A percentile compares a stretch with the other conserved stretches of the same genome.
phyloP scores from a whole-genome alignment of 2,888 invertebrate species.

The Amphipoea oculea region DNA sequence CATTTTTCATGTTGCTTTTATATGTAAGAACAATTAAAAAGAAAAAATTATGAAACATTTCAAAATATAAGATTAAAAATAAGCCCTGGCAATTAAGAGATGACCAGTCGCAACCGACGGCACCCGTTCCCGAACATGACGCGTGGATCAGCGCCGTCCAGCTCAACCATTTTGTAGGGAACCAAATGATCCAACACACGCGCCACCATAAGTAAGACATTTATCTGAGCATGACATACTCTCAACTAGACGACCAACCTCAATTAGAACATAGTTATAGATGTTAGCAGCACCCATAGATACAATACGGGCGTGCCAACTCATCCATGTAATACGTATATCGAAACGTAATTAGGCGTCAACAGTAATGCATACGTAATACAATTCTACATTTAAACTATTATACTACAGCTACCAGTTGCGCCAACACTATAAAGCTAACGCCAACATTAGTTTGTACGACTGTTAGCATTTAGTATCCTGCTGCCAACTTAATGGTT shows the following conservation, averaged over 20 bases:
- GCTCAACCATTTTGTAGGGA: no score
- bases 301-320: constrained; percentile 6
- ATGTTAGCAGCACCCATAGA: background rate
- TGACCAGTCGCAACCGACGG: no score
- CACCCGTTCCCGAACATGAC: no score
- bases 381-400: constrained; percentile 24
- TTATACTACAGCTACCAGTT: constrained; percentile 42
- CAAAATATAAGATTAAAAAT: no score
- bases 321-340: constrained; percentile 18
- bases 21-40: no score
- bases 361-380: constrained; percentile 8
- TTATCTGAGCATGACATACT: no score
- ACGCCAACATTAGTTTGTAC: constrained; percentile 37
- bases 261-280: background rate
- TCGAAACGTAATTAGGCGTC: constrained; percentile 32
- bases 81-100: no score
- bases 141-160: no score
- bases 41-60: no score
- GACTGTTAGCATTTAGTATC: constrained; percentile 32
- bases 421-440: constrained; percentile 36
- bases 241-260: background rate
- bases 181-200: no score
- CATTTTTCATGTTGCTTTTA: no score
- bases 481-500: constrained; percentile 39
- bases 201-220: no score